phyloP scores from a whole-genome alignment of 2,888 invertebrate genomes.

The Philonicus albiceps region DNA sequence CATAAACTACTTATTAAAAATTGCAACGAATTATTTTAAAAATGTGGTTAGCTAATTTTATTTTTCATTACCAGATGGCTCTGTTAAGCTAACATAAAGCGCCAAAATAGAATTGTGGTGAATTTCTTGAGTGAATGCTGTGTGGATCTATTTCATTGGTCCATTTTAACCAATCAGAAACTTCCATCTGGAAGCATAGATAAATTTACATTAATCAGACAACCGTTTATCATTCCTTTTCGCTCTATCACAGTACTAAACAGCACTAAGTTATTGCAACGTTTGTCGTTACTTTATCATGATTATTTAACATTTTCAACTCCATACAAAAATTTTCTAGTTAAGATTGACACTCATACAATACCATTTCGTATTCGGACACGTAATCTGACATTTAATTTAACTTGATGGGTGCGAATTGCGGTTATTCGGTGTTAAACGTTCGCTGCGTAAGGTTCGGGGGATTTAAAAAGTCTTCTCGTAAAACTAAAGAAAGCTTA shows the following conservation, averaged over 20 bases:
- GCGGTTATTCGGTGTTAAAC: constrained; percentile 28
- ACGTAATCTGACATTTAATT: constrained; percentile 26
- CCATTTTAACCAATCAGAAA: constrained; percentile 67
- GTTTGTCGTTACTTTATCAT: background rate
- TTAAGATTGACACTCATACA: background rate
- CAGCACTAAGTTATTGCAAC: background rate
- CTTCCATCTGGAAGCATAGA: constrained; percentile 70
- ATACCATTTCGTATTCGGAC: background rate
- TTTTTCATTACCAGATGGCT: constrained; percentile 6
- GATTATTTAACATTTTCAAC: background rate
- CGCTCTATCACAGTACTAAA: constrained; percentile 33
- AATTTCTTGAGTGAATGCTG: constrained; percentile 46
- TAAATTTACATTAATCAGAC: constrained; percentile 29
- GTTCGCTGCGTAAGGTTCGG: background rate
- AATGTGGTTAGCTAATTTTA: background rate
- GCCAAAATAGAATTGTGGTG: constrained; percentile 46
- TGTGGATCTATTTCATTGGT: constrained; percentile 61
- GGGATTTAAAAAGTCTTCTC: background rate
- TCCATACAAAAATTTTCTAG: background rate
- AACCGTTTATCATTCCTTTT: constrained; percentile 24
- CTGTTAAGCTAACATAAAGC: constrained; percentile 35
- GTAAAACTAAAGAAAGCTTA: background rate
- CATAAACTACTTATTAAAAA: too few species aligned
- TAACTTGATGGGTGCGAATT: background rate
- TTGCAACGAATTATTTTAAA: background rate